A percentile compares a stretch with the other conserved stretches of the same genome.
Conservation (phyloP, 2,797 vertebrate species). For the Limosa lapponica region DNA sequence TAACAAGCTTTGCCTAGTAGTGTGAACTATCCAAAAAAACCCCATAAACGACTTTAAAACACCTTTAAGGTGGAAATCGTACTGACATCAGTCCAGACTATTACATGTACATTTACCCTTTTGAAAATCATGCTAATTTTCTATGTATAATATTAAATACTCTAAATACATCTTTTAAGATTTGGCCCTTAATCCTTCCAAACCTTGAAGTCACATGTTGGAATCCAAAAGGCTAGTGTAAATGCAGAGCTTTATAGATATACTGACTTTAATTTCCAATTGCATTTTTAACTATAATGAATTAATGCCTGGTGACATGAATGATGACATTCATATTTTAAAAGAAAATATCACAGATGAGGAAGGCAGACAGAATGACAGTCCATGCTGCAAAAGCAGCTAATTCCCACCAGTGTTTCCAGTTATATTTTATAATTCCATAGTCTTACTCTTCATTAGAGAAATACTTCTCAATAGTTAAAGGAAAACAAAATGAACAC, state of each 20-base stretch:
- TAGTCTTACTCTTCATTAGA: slow-evolving; percentile 39
- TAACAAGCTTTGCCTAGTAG: background rate
- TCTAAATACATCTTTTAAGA: background rate
- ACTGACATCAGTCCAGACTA: background rate
- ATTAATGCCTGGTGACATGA: slow-evolving; percentile 54
- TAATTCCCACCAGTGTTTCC: background rate
- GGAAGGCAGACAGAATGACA: slow-evolving; percentile 42
- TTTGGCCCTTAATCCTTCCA: background rate
- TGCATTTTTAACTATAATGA: slow-evolving; percentile 2
- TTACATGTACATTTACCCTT: background rate
- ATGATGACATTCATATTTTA: background rate
- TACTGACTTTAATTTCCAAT: background rate
- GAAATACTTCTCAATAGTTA: slow-evolving; percentile 34
- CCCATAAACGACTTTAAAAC: background rate
- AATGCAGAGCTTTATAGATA: background rate
- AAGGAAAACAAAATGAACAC: slow-evolving; percentile 66
- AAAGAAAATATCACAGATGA: background rate
- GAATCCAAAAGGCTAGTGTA: background rate
- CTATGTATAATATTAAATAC: background rate
- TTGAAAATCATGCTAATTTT: background rate
- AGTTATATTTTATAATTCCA: slow-evolving; percentile 25
- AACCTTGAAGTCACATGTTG: background rate
- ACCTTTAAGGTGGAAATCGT: background rate
- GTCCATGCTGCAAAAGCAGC: slow-evolving; percentile 1
- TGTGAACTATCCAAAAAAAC: background rate